Evolutionary conservation across 2,113 vertebrate genomes (phyloP).

Genomic region (Trinectes maculatus): DNA sequence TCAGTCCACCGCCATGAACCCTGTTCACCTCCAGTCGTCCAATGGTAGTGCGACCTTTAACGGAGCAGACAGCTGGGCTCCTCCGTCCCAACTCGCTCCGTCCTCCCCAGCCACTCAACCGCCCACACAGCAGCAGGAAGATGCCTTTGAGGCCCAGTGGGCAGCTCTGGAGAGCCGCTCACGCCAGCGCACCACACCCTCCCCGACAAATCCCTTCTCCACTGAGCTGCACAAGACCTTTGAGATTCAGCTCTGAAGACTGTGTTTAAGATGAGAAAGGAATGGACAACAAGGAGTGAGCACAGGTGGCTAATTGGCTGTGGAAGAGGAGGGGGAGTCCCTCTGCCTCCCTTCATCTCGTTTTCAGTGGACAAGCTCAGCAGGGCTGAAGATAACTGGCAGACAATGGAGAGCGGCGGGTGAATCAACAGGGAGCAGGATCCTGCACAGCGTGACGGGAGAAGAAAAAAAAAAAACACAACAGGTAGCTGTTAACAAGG

Average conservation of each 20-base stretch:
- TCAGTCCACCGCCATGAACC: constrained; percentile 60
- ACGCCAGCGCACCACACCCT: constrained; percentile 91
- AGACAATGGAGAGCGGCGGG: constrained; percentile 10
- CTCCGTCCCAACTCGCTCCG: constrained; percentile 56
- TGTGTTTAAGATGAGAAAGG: constrained; percentile 32
- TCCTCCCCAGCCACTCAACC: constrained; percentile 53
- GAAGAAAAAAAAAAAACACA: constrained; percentile 12
- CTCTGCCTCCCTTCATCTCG: constrained; percentile 35
- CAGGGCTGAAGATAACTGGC: constrained; percentile 1
- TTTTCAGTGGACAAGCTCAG: constrained; percentile 38
- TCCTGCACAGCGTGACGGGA: constrained; percentile 4
- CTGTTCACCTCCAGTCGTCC: constrained; percentile 64
- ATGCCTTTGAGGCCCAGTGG: constrained; percentile 98
- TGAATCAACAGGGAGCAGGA: constrained; percentile 38
- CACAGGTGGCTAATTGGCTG: constrained; percentile 13
- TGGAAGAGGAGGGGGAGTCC: constrained; percentile 39
- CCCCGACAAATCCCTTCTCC: constrained; percentile 98
- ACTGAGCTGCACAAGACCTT: constrained; percentile 98
- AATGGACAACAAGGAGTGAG: constrained; percentile 21
- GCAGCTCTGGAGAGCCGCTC: constrained; percentile 92
- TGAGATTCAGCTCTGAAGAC: constrained; percentile 95
- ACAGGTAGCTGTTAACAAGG: constrained; percentile 4
- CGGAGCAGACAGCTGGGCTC: constrained; percentile 86
- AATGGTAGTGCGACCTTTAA: constrained; percentile 91
- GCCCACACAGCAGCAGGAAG: constrained; percentile 74